Evolutionary conservation across 2,888 invertebrate genomes (phyloP).

Genomic region (Anthophora plumipes): DNA sequence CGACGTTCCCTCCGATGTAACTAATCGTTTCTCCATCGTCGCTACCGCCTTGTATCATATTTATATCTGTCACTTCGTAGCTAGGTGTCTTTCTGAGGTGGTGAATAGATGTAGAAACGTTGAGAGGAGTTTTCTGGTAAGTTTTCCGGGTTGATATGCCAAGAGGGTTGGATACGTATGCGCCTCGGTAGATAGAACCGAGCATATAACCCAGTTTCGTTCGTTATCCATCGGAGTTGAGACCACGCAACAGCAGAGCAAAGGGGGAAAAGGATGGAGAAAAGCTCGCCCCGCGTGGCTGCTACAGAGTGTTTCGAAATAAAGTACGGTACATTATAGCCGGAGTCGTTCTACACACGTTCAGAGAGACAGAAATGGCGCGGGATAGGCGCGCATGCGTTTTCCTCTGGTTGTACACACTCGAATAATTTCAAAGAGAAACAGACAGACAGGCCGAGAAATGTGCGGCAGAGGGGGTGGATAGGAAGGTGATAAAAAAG

Average conservation of each 20-base stretch:
- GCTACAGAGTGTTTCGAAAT: conserved; percentile 61
- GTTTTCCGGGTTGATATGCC: conserved; percentile 45
- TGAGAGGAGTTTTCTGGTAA: conserved; percentile 33
- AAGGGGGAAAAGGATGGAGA: conserved; percentile 15
- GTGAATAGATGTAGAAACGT: conserved; percentile 26
- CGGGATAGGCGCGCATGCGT: conserved; percentile 45
- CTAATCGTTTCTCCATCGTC: background rate
- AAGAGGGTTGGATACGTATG: conserved; percentile 21
- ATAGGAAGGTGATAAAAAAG: conserved; percentile 34
- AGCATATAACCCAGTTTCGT: conserved; percentile 70
- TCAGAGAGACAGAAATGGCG: conserved; percentile 18
- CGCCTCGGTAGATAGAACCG: conserved; percentile 50
- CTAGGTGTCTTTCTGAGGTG: background rate
- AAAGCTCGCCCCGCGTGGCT: conserved; percentile 19
- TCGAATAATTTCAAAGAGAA: conserved; percentile 52
- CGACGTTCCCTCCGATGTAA: background rate
- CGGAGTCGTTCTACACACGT: conserved; percentile 47
- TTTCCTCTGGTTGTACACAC: background rate
- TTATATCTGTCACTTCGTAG: conserved; percentile 27
- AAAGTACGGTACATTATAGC: conserved; percentile 69
- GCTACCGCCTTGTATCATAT: conserved; percentile 15
- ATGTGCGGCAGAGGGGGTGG: background rate
- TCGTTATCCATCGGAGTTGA: conserved; percentile 4
- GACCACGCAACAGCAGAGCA: background rate
- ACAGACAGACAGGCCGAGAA: conserved; percentile 17